Percentiles rank a stretch among this genome's conserved stretches.
Evolutionary conservation across 2,888 invertebrate species (phyloP).

Genomic region (Cataglyphis livida): DNA sequence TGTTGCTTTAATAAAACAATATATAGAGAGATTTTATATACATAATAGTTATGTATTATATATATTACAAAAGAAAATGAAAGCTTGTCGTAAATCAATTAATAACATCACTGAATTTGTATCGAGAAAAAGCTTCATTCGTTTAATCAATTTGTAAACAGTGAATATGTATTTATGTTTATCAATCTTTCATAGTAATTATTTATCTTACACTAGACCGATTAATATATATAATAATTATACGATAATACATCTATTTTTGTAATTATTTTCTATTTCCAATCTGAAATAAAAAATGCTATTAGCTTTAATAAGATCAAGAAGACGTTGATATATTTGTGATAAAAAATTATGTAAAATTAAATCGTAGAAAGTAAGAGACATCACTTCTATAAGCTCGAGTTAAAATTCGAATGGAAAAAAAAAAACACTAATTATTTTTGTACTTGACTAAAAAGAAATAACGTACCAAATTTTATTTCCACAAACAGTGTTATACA

Average conservation of each 20-base stretch:
- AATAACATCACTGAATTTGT: too few relatives aligned
- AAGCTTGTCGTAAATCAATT: too few relatives aligned
- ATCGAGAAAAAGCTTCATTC: neutral
- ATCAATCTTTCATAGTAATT: neutral
- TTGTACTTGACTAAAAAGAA: neutral
- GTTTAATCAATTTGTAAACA: conserved; percentile 1
- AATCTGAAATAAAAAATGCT: neutral
- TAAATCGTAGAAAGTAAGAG: neutral
- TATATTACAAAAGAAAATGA: too few relatives aligned
- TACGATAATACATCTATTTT: neutral
- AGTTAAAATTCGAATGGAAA: neutral
- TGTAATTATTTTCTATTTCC: neutral
- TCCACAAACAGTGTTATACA: neutral
- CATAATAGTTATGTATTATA: too few relatives aligned
- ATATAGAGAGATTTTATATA: too few relatives aligned
- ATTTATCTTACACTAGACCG: neutral
- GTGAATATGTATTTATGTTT: neutral
- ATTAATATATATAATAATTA: neutral
- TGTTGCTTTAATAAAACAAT: neutral
- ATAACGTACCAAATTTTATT: neutral
- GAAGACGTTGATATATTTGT: neutral
- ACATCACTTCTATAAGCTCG: neutral
- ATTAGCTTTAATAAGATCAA: neutral
- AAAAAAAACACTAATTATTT: neutral
- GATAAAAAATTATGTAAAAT: neutral